Evolutionary conservation across 2,888 invertebrate genomes (phyloP), one percentile per base, ranked within the genome.

Genomic region (Nomada ruficornis): DNA sequence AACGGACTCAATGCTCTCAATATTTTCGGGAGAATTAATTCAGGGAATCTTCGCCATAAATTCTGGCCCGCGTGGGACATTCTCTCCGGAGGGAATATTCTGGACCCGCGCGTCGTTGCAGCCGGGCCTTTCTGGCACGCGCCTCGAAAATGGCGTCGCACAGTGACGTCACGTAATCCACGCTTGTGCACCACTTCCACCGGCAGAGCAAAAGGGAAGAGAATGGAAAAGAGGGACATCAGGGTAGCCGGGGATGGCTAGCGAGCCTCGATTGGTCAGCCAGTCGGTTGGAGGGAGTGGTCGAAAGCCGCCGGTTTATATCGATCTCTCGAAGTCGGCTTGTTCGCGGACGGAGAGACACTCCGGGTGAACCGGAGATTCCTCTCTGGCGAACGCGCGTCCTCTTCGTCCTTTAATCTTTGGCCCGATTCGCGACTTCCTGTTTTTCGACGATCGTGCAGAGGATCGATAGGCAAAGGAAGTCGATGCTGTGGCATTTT

Each of bases 141-240:
- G 92, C 91, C 91, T 91, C 90, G 91, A 92, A 93, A 92, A 92
- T 93, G 93, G 92, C 92, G 93, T 90, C 92, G 88, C 78, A 74
- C 84, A 81, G 80, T 92, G 92, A 93, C 92, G 93, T 92, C 93
- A 92, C 89, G 89, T 86, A 88, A 90, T 89, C 86, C 89, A 85
- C 88, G 80, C 86, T 79, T 72, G 81, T 78, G 69, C 57, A 78
- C 69, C 76, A 73, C 69, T 82, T 62, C 73, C 44, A 62, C 69
- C 80, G 80, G 79, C 64, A 70, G 87, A 82, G 85, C 82, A 90
- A 89, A 86, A 88, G 88, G 86, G 88, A 89, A 89, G 88, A 80
- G 82, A 85, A 85, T 47, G 84, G 79, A 86, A 85, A 86, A 73
- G 86, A 85, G 88, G 85, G 76, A 73, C 78, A 85, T 72, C 72